Conservation (phyloP, 2,888 invertebrate genomes). For the Epirrhoe tristata region DNA sequence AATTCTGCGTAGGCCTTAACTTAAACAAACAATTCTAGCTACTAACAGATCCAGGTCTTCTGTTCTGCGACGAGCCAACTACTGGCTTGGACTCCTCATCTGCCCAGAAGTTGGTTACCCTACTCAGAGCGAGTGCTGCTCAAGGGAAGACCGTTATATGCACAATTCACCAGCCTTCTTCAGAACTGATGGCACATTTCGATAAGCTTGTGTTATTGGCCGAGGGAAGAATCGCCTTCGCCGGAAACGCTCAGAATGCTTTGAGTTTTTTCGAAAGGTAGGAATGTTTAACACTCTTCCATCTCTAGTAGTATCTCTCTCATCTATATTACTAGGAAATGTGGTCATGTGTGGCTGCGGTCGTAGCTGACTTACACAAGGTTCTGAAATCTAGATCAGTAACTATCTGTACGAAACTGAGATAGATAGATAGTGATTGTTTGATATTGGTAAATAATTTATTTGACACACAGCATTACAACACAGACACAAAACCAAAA, state of each 20-base stretch:
- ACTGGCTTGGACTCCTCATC: conserved; percentile 97
- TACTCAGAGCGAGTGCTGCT: conserved; percentile 89
- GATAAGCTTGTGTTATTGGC: conserved; percentile 91
- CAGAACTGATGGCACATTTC: conserved; percentile 93
- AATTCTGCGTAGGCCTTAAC: too few species aligned
- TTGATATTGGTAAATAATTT: too few species aligned
- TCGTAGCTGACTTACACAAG: too few species aligned
- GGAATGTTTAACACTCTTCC: conserved; percentile 39
- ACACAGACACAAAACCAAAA: too few species aligned
- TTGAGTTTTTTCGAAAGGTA: conserved; percentile 87
- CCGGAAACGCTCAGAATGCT: conserved; percentile 87
- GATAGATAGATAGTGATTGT: too few species aligned
- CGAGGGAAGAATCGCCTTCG: conserved; percentile 94
- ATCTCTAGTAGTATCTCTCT: too few species aligned
- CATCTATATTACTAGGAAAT: too few species aligned
- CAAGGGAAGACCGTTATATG: conserved; percentile 95
- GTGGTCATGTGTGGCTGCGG: too few species aligned
- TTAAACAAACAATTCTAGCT: conserved; percentile 79
- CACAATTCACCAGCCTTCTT: conserved; percentile 98
- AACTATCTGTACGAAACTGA: too few species aligned
- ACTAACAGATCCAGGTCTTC: conserved; percentile 94
- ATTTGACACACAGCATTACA: too few species aligned
- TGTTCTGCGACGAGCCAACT: conserved; percentile 98
- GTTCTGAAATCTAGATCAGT: too few species aligned
- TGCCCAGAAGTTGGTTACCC: conserved; percentile 92